These are phyloP conservation scores for Phalanger gymnotis DNA, from an alignment of 2,797 vertebrate genomes.

Conservation along the genomic window DNA sequence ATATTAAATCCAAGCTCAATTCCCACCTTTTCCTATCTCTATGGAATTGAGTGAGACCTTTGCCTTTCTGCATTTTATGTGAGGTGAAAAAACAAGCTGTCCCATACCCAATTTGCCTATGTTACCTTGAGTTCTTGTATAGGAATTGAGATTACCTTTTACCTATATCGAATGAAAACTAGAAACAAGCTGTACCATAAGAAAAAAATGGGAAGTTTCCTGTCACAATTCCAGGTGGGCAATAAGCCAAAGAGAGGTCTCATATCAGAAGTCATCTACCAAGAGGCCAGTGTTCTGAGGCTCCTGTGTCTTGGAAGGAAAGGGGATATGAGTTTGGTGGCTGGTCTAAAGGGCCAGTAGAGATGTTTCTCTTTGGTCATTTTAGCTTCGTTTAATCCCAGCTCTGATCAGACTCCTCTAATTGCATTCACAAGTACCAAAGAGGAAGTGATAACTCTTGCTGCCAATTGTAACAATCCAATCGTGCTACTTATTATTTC, in stretches of 20 bases:
- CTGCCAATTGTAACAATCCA: constrained; percentile 77
- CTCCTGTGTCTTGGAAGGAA: neutral
- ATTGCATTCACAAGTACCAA: constrained; percentile 82
- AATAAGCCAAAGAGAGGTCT: neutral
- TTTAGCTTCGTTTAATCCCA: constrained; percentile 83
- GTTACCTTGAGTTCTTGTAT: neutral
- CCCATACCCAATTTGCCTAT: neutral
- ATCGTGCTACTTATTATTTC: constrained; percentile 76
- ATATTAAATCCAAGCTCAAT: neutral
- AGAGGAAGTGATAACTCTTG: constrained; percentile 82
- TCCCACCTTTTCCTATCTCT: neutral
- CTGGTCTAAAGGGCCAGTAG: constrained; percentile 78
- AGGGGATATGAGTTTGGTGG: constrained; percentile 65
- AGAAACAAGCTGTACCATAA: neutral
- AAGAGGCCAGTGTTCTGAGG: neutral
- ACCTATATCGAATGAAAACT: neutral
- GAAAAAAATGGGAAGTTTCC: neutral
- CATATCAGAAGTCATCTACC: neutral
- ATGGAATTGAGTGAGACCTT: neutral
- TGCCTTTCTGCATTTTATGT: neutral
- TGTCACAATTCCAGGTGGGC: neutral
- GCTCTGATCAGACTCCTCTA: constrained; percentile 80
- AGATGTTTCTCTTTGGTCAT: constrained; percentile 80
- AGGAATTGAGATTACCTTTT: neutral
- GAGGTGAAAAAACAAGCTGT: neutral